Evolutionary conservation across 2,113 vertebrate genomes (phyloP), one percentile per base, ranked within the genome.

Genomic region (Excalfactoria chinensis): DNA sequence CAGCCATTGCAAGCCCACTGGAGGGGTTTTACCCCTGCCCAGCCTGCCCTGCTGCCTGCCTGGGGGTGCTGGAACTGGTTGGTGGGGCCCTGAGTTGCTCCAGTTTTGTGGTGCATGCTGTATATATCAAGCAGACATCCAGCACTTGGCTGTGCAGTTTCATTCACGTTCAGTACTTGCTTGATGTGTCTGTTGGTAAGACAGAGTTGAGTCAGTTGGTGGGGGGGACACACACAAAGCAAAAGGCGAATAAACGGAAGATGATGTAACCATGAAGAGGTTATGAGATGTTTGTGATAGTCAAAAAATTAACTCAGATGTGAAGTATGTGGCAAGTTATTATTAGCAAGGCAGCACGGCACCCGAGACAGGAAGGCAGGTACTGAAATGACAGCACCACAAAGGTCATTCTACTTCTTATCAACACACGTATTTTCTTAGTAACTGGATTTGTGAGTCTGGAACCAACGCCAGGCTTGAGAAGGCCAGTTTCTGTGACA

Each of bases 41-140:
- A 3, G 13, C 23, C 17, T 84, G 51, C 37, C 43, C 23, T 78
- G 16, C 28, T 84, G 25, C 19, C 23, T 58, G 55, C 5, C 18
- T 72, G 21, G 5, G 1, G 26, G 15, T 70, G 53, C 9, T 72
- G 44, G 26, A 11, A 58, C 11, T n/a, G 18, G 51, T 46, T 78
- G 32, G 16, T 35, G 18, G 26, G 12, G 1, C 15, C 16, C 46
- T 70, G 5, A 84, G 32, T 64, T 69, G 46, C 30, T 83, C 22
- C 43, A 11, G n/a, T 88, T 77, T 59, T 40, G n/a, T 8, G 5
- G 59, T 15, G 34, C 11, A 2, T 22, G 16, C 9, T 28, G 44
- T 8, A 2, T 0, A 0, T 37, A 63, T 3, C 7, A 25, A 10
- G 15, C 28, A 2, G 28, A 46, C 10, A 6, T 68, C 1, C 2